phyloP scores from a whole-genome alignment of 1,140 invertebrate genomes.

The Acromyrmex echinatior region DNA sequence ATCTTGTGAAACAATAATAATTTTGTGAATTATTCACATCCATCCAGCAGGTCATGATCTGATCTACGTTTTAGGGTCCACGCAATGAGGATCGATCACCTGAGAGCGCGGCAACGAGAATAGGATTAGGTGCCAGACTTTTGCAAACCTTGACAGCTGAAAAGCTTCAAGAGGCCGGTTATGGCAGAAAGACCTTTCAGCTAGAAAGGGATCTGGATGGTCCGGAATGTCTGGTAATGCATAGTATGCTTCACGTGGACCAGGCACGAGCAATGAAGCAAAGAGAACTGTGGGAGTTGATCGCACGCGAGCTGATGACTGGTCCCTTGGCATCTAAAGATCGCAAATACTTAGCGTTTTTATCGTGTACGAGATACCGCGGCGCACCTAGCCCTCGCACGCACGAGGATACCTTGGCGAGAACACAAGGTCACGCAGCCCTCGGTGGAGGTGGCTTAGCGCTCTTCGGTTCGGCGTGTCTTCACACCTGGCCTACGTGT shows the following conservation, averaged over 20 bases:
- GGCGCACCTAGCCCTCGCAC: slow-evolving; percentile 88
- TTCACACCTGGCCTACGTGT: slow-evolving; percentile 95
- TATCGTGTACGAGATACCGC: slow-evolving; percentile 94
- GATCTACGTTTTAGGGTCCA: slow-evolving; percentile 86
- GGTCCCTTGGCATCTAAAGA: slow-evolving; percentile 89
- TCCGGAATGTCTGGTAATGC: slow-evolving; percentile 90
- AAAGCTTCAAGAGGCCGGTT: slow-evolving; percentile 94
- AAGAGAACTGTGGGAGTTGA: slow-evolving; percentile 94
- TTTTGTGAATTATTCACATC: not conserved
- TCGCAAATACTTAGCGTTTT: slow-evolving; percentile 95
- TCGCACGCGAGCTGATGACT: slow-evolving; percentile 93
- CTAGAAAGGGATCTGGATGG: slow-evolving; percentile 89
- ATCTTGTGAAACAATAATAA: slow-evolving; percentile 16
- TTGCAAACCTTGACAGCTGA: slow-evolving; percentile 96
- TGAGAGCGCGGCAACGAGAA: slow-evolving; percentile 92
- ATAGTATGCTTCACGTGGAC: slow-evolving; percentile 90
- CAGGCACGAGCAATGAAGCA: slow-evolving; percentile 92
- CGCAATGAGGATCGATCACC: slow-evolving; percentile 89
- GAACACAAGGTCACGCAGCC: slow-evolving; percentile 94
- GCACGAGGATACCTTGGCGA: slow-evolving; percentile 91
- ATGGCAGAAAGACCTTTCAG: slow-evolving; percentile 93
- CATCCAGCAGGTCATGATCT: not conserved
- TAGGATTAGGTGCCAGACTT: slow-evolving; percentile 92
- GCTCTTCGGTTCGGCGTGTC: slow-evolving; percentile 95
- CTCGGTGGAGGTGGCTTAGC: slow-evolving; percentile 96